A percentile compares a stretch with the other conserved stretches of the same genome.
These are phyloP conservation scores for Pelecanus crispus DNA, from an alignment of 2,113 vertebrate species.

Conservation along the genomic window DNA sequence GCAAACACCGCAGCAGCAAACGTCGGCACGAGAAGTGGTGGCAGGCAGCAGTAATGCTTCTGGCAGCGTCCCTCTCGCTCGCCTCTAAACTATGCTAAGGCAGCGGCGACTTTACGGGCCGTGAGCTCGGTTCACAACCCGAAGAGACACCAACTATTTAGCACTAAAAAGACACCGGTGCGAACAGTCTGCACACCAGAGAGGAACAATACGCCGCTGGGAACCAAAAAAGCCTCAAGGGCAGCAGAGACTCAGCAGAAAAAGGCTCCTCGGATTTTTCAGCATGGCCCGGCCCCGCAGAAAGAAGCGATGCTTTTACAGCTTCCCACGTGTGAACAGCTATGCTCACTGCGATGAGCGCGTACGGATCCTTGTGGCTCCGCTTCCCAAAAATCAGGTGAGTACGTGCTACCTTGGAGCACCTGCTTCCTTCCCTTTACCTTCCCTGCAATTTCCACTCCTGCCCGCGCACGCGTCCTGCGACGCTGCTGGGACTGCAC, in stretches of 20 bases:
- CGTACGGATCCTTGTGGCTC: not conserved
- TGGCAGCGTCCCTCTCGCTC: not conserved
- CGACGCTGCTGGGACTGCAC: not conserved
- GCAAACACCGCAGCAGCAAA: not conserved
- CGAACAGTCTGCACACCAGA: not conserved
- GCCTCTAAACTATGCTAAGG: not conserved
- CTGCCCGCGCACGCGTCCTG: not conserved
- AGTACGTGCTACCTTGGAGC: accelerated
- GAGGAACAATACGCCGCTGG: not conserved
- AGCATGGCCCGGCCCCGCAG: not conserved
- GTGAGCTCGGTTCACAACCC: accelerated
- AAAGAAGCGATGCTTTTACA: not conserved
- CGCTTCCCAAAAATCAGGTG: not conserved
- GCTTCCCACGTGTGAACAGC: accelerated
- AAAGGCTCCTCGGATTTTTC: not conserved
- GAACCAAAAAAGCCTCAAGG: not conserved
- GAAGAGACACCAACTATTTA: not conserved
- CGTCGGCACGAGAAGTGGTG: not conserved
- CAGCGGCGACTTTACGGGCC: not conserved
- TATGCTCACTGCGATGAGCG: accelerated
- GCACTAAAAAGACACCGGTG: not conserved
- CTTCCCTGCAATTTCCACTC: not conserved
- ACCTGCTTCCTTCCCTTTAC: not conserved
- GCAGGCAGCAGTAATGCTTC: not conserved
- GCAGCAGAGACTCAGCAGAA: not conserved